Percentiles rank a stretch among this genome's conserved stretches.
phyloP scores from a whole-genome alignment of 1,140 invertebrate genomes.

The Calliphora vicina region DNA sequence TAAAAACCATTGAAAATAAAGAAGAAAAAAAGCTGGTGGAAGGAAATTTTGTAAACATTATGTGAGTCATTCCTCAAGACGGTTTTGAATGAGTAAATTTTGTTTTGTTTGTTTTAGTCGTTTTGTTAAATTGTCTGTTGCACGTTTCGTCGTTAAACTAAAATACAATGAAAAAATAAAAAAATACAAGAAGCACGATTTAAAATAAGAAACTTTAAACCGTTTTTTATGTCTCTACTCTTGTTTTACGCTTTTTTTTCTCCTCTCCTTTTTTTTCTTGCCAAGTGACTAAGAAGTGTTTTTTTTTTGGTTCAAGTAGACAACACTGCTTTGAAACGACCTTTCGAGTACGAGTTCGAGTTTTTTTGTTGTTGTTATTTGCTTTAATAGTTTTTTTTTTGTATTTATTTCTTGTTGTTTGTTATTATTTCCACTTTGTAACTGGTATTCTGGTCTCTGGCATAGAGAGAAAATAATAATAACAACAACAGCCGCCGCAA shows the following conservation, averaged over 20 bases:
- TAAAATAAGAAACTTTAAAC: not conserved
- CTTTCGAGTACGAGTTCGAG: constrained; percentile 16
- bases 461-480: too few species aligned
- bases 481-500: too few species aligned
- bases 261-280: too few species aligned
- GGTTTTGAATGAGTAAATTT: not conserved
- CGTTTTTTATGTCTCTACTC: too few species aligned
- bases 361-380: not conserved
- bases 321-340: not conserved
- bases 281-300: too few species aligned
- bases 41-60: constrained; percentile 6
- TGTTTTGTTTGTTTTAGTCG: too few species aligned
- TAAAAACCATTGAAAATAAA: not conserved
- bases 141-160: not conserved
- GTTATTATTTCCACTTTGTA: not conserved
- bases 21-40: not conserved
- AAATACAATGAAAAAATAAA: not conserved
- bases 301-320: not conserved
- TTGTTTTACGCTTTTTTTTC: too few species aligned
- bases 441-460: not conserved
- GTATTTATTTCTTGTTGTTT: not conserved
- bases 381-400: not conserved
- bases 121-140: not conserved
- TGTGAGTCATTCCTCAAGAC: not conserved
- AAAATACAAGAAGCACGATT: not conserved